Base-by-base conservation (phyloP, 1,140 invertebrate species). In the Eriocheir sinensis region DNA sequence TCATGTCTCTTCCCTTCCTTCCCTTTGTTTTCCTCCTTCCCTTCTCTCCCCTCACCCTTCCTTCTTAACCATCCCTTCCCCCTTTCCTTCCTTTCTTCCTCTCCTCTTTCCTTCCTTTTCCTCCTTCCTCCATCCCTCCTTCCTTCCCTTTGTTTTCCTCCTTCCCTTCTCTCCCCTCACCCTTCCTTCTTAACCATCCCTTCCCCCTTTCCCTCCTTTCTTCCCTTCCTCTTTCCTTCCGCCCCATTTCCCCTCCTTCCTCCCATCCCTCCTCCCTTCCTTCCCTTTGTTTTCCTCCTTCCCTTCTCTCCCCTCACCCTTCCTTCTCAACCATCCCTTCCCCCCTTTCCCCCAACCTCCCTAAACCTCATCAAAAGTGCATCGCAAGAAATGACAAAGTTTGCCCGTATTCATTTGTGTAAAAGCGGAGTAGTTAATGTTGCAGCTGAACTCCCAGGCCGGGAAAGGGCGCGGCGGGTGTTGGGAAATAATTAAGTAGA, bases 401-500 rank as follows among this genome's bases (percentile, higher is more conserved):
- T 72, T 72, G 60, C 6, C n/a, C 3, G 60, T n/a, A 72, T 72
- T 72, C 60, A 72, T 72, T n/a, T 72, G 27, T 21, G 60, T 72
- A 72, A 72, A n/a, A 72, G 60, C 60, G 27, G 60, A 72, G 60
- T 72, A 72, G 12, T 72, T 72, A 72, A 72, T 72, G 60, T 72
- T 72, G 27, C 27, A 72, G 60, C 60, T 72, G 27, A n/a, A 72
- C 60, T 72, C 60, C 60, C 12, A n/a, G n/a, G 27, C 48, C 21
- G 60, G 60, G 21, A 72, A n/a, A 72, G 60, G 60, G 48, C 48
- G 48, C 12, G 48, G 48, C 48, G 48, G 48, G 60, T 21, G 60
- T 72, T 72, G 12, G 60, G 21, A 72, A 72, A 72, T 72, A 72
- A n/a, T 72, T 72, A 72, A 72, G 60, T 72, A 72, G 60, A n/a